Evolutionary conservation across 2,113 vertebrate genomes (phyloP).

Genomic region (Cottus gobio): DNA sequence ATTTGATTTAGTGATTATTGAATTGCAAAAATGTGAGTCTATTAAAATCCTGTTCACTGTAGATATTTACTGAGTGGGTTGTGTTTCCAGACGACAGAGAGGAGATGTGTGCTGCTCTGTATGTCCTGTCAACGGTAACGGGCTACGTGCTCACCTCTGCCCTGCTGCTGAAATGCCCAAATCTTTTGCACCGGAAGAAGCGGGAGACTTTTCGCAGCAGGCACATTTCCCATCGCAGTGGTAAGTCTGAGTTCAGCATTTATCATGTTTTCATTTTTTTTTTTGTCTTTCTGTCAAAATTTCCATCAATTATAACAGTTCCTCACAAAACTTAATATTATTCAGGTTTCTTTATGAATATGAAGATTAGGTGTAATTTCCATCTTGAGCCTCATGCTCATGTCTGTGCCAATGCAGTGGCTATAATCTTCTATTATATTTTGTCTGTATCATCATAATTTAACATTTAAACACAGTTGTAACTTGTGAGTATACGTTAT

Average conservation of each 20-base stretch:
- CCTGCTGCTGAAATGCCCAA: slow-evolving; percentile 91
- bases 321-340: neutral
- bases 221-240: slow-evolving; percentile 97
- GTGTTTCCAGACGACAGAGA: slow-evolving; percentile 16
- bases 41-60: neutral
- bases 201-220: slow-evolving; percentile 88
- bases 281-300: neutral
- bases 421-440: neutral
- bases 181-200: slow-evolving; percentile 90
- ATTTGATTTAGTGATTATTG: neutral
- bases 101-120: slow-evolving; percentile 86
- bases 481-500: neutral
- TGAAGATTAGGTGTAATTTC: neutral
- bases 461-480: neutral
- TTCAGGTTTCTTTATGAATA: neutral
- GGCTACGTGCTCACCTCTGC: slow-evolving; percentile 94
- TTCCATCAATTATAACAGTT: neutral
- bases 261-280: neutral
- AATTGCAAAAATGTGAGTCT: neutral
- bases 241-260: slow-evolving; percentile 76
- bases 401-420: neutral
- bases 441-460: neutral
- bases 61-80: neutral
- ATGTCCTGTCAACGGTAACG: slow-evolving; percentile 91
- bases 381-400: neutral